Percentiles rank a stretch among this genome's conserved stretches.
These are phyloP conservation scores for Caradrina kadenii DNA, from an alignment of 2,888 invertebrate species.

Conservation along the genomic window DNA sequence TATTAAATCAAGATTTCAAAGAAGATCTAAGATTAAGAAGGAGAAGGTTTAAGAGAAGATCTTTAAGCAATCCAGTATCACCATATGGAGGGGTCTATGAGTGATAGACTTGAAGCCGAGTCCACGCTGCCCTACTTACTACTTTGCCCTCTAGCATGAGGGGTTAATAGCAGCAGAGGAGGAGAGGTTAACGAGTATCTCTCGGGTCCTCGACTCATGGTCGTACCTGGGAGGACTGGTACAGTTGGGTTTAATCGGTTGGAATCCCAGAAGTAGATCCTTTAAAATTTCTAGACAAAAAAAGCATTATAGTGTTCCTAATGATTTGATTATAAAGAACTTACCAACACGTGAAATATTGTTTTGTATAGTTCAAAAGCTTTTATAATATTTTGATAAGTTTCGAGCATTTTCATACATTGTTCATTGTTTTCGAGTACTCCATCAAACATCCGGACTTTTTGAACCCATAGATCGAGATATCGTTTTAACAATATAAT, in stretches of 20 bases:
- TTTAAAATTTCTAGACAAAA: background rate
- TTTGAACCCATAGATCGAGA: constrained; percentile 16
- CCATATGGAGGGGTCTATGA: no score
- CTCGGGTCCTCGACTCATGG: no score
- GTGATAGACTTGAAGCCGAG: no score
- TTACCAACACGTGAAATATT: constrained; percentile 48
- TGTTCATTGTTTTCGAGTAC: background rate
- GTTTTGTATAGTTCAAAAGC: constrained; percentile 37
- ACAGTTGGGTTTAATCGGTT: background rate
- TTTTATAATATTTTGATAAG: constrained; percentile 36
- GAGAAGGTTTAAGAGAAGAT: no score
- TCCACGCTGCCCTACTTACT: no score
- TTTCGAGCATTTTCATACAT: background rate
- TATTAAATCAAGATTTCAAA: no score
- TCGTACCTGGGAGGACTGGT: no score
- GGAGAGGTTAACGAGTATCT: no score
- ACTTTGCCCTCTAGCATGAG: no score
- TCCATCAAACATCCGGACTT: background rate
- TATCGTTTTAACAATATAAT: constrained; percentile 34
- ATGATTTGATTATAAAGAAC: background rate
- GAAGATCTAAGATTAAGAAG: no score
- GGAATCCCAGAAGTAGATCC: background rate
- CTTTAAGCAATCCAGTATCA: no score
- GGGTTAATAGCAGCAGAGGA: no score
- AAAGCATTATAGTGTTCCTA: background rate